Percentiles rank a stretch among this genome's conserved stretches.
These are phyloP conservation scores for Pseudeuparius sepicola DNA, from an alignment of 2,888 invertebrate species.

Conservation along the genomic window DNA sequence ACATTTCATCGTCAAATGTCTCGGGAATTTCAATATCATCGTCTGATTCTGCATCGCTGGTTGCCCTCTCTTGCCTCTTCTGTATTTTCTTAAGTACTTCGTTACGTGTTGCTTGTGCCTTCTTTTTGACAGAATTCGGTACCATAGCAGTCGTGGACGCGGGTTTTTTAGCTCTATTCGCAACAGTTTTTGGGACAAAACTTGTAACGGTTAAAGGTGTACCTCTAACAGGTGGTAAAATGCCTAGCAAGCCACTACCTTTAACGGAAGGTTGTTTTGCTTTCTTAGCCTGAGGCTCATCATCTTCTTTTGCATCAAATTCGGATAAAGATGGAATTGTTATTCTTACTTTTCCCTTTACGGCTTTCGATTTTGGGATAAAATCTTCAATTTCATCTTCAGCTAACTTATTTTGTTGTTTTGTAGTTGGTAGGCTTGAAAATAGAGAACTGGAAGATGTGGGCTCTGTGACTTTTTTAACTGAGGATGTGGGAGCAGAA, in stretches of 20 bases:
- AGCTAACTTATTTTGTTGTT: slow-evolving; percentile 18
- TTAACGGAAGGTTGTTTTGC: slow-evolving; percentile 24
- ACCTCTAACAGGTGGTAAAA: slow-evolving; percentile 31
- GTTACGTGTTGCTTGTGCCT: slow-evolving; percentile 20
- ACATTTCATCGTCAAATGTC: slow-evolving; percentile 38
- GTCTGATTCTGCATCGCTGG: slow-evolving; percentile 29
- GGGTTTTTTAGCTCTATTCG: too few relatives aligned
- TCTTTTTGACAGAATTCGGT: slow-evolving; percentile 22
- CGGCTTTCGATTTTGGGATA: slow-evolving; percentile 26
- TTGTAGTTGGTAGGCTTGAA: slow-evolving; percentile 27
- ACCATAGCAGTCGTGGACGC: slow-evolving; percentile 16
- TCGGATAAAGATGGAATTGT: slow-evolving; percentile 30
- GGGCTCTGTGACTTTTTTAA: too few relatives aligned
- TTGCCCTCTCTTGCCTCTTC: slow-evolving; percentile 10
- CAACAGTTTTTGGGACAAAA: slow-evolving; percentile 25
- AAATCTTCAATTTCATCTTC: slow-evolving; percentile 31
- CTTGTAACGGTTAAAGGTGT: slow-evolving; percentile 26
- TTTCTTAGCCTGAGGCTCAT: slow-evolving; percentile 25
- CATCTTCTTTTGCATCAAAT: slow-evolving; percentile 25
- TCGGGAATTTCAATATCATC: slow-evolving; percentile 35
- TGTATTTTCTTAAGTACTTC: slow-evolving; percentile 15
- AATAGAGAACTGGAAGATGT: slow-evolving; percentile 20
- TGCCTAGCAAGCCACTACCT: slow-evolving; percentile 28
- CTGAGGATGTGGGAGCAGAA: background rate
- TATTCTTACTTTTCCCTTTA: slow-evolving; percentile 30